Conservation (phyloP, 2,797 vertebrate genomes). For the Artibeus lituratus region DNA sequence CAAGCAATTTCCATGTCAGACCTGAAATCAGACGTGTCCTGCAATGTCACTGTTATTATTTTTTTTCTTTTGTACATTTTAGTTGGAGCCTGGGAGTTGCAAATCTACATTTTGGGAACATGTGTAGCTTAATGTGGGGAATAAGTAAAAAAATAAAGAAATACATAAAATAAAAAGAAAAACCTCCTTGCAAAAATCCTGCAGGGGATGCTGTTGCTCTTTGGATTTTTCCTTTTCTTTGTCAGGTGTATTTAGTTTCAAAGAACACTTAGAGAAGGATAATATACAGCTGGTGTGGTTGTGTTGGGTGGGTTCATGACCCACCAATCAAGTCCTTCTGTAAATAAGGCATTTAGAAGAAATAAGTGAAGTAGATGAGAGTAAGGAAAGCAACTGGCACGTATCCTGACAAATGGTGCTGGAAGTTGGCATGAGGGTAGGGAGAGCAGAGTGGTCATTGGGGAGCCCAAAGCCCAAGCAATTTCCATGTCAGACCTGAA, state of each 20-base stretch:
- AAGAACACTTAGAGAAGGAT: not conserved
- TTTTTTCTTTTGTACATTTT: not conserved
- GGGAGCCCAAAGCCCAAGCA: too few species aligned
- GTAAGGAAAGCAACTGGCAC: not conserved
- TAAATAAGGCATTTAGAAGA: not conserved
- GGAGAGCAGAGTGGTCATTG: rapidly evolving
- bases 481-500: too few species aligned
- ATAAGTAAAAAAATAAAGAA: too few species aligned
- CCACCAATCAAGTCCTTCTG: not conserved
- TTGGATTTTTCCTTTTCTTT: not conserved
- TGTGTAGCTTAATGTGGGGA: not conserved
- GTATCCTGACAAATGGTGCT: not conserved
- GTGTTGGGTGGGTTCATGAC: not conserved
- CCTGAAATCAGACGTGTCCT: not conserved
- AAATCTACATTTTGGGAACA: not conserved
- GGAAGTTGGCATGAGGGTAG: not conserved
- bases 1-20: not conserved
- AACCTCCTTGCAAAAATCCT: not conserved
- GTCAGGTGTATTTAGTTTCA: not conserved
- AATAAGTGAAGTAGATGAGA: not conserved
- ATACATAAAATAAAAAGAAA: too few species aligned
- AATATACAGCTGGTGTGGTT: not conserved
- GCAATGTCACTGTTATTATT: not conserved
- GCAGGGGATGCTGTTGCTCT: not conserved
- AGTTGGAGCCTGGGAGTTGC: not conserved